phyloP scores from a whole-genome alignment of 2,113 vertebrate genomes.

The Mystacornis crossleyi region DNA sequence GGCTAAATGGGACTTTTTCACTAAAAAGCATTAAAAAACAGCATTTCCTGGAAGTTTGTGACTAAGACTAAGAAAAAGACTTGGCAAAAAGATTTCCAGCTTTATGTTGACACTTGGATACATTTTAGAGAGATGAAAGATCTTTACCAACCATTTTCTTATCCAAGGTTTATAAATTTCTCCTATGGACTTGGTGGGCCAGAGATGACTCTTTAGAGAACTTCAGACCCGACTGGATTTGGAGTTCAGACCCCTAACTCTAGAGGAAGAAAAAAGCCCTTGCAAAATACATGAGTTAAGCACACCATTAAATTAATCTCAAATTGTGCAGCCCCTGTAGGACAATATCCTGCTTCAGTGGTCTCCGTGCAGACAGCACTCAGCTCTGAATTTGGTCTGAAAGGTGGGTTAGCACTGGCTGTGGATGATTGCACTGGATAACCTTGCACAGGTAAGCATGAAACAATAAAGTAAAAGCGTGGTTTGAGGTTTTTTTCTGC shows the following conservation, averaged over 20 bases:
- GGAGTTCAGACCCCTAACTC: neutral
- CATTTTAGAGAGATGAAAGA: neutral
- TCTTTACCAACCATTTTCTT: neutral
- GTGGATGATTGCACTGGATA: neutral
- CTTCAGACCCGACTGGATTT: neutral
- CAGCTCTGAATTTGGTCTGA: neutral
- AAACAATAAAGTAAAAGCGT: neutral
- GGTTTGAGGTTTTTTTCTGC: neutral
- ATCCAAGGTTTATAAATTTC: neutral
- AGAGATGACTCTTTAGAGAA: neutral
- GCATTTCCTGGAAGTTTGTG: neutral
- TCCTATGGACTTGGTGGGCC: neutral
- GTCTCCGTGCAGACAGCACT: neutral
- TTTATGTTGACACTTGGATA: neutral
- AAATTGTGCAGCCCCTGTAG: neutral
- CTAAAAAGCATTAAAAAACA: neutral
- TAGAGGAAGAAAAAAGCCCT: neutral
- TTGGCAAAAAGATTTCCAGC: neutral
- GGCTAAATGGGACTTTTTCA: neutral
- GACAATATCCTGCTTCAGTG: neutral
- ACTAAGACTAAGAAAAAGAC: neutral
- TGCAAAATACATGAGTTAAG: neutral
- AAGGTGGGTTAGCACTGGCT: neutral
- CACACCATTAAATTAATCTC: neutral
- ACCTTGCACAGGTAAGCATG: neutral